Evolutionary conservation across 2,797 vertebrate species (phyloP).

Genomic region (Loris lydekkerianus): DNA sequence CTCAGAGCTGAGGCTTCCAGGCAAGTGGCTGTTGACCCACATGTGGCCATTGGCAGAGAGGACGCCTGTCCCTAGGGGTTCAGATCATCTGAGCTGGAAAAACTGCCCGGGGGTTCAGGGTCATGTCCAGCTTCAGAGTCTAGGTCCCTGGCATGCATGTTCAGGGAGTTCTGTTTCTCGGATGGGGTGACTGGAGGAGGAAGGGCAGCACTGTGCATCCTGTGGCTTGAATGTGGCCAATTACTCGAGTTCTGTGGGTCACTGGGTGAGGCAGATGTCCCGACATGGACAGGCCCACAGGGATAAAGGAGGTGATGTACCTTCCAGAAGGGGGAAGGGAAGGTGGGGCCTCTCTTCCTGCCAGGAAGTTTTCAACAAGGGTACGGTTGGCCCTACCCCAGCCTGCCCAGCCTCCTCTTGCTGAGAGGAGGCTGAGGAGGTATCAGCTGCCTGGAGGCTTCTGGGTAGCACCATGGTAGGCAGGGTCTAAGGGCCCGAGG

Average conservation of each 20-base stretch:
- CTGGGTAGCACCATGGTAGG: neutral
- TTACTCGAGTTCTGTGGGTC: no score
- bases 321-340: neutral
- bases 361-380: neutral
- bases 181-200: neutral
- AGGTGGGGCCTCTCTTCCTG: neutral
- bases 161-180: neutral
- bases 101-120: neutral
- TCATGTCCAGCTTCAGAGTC: neutral
- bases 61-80: neutral
- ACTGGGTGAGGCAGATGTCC: neutral
- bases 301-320: neutral
- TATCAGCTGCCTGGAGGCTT: neutral
- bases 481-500: neutral
- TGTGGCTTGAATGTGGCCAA: neutral
- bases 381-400: neutral
- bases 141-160: neutral
- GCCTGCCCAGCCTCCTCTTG: neutral
- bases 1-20: neutral
- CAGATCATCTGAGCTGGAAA: rapidly evolving
- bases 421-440: no score
- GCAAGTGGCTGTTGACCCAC: neutral
- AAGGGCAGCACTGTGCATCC: neutral
- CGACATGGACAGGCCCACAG: no score
- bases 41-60: rapidly evolving